phyloP scores from a whole-genome alignment of 2,113 vertebrate species.

The Heterotilapia buettikoferi region DNA sequence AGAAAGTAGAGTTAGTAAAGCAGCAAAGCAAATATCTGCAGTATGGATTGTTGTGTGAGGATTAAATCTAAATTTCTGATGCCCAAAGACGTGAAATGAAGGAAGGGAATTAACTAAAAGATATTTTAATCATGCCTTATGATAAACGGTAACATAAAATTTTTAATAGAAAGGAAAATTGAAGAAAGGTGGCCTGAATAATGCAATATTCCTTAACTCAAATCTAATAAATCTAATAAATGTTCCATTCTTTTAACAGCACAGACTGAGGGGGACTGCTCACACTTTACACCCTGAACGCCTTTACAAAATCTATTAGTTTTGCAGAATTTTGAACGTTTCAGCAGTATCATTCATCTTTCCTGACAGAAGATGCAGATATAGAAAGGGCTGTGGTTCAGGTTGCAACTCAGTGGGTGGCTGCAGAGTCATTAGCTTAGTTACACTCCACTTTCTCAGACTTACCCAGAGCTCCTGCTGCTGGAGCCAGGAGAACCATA shows the following conservation, averaged over 20 bases:
- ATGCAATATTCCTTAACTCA: background rate
- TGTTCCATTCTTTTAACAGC: background rate
- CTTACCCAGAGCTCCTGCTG: constrained; percentile 49
- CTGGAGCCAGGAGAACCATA: constrained; percentile 29
- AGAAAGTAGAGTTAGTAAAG: background rate
- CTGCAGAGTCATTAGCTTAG: constrained; percentile 21
- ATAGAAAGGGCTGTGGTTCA: background rate
- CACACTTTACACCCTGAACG: background rate
- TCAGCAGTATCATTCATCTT: background rate
- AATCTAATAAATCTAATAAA: background rate
- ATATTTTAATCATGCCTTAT: background rate
- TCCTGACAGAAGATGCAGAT: background rate
- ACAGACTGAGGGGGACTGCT: background rate
- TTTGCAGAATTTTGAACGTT: background rate
- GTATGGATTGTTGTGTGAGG: background rate
- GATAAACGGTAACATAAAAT: background rate
- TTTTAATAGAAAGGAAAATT: background rate
- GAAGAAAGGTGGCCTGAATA: background rate
- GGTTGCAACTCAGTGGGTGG: constrained; percentile 9
- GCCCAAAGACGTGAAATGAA: background rate
- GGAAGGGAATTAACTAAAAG: background rate
- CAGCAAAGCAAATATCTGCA: background rate
- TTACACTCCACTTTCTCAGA: constrained; percentile 32
- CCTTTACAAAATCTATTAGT: background rate
- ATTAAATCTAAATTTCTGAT: background rate